phyloP scores from a whole-genome alignment of 2,113 vertebrate species.

The Tautogolabrus adspersus region DNA sequence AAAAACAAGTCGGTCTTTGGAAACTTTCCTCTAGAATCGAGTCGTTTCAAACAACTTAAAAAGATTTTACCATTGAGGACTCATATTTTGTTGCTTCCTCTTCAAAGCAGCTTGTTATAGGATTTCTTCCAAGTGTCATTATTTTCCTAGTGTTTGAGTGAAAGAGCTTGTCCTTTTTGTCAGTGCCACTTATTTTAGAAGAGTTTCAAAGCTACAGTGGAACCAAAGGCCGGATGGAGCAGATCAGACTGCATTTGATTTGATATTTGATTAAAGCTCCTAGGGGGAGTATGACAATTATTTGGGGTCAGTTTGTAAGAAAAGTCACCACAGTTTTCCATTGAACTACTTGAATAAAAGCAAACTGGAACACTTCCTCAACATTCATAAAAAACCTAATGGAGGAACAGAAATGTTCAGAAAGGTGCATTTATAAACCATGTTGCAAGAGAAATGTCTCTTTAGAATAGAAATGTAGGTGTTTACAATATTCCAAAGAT shows the following conservation, averaged over 20 bases:
- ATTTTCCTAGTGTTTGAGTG: neutral
- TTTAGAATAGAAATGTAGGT: too few species aligned
- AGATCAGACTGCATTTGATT: slow-evolving; percentile 13
- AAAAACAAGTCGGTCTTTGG: slow-evolving; percentile 20
- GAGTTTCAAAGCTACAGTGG: neutral
- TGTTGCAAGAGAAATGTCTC: too few species aligned
- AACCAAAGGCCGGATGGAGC: neutral
- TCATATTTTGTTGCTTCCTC: slow-evolving; percentile 12
- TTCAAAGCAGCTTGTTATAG: slow-evolving; percentile 36
- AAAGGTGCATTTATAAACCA: too few species aligned
- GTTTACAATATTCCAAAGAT: too few species aligned
- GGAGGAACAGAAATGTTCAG: too few species aligned
- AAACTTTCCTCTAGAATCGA: slow-evolving; percentile 18
- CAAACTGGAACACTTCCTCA: too few species aligned
- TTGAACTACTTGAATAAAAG: neutral
- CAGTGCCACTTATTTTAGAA: neutral
- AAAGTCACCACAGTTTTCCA: neutral
- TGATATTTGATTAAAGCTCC: neutral
- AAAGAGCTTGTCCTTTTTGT: neutral
- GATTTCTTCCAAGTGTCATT: slow-evolving; percentile 25
- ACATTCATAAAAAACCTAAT: too few species aligned
- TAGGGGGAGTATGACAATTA: neutral
- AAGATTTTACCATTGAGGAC: neutral
- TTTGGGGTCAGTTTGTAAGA: neutral
- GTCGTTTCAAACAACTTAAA: slow-evolving; percentile 32